These are phyloP conservation scores for Ammospiza maritima DNA, from an alignment of 2,797 vertebrate genomes.

Conservation along the genomic window DNA sequence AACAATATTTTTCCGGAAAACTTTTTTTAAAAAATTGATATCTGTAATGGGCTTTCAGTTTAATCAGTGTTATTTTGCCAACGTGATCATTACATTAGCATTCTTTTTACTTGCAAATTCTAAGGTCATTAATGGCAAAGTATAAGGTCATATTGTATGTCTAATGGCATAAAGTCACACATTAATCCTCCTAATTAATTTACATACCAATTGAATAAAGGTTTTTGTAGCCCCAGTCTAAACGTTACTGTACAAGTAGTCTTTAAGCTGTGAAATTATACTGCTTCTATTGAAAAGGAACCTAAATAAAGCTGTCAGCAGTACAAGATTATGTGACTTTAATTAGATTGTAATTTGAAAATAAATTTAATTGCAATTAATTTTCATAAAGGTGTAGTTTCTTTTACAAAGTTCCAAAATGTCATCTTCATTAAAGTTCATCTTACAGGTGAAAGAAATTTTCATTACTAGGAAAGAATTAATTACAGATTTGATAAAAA, in stretches of 20 bases:
- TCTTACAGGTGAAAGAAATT: background rate
- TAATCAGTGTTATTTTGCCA: background rate
- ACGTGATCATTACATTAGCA: background rate
- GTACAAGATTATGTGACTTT: constrained; percentile 26
- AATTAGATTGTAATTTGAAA: constrained; percentile 52
- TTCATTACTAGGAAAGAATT: background rate
- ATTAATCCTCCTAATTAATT: constrained; percentile 62
- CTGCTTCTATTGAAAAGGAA: constrained; percentile 11
- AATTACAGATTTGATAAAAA: background rate
- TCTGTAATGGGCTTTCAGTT: background rate
- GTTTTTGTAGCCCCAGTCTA: background rate
- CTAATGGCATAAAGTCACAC: background rate
- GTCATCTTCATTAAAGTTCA: background rate
- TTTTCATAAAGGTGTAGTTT: constrained; percentile 25
- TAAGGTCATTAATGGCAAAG: background rate
- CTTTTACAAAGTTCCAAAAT: constrained; percentile 4
- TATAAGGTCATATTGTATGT: background rate
- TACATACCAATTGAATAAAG: constrained; percentile 20
- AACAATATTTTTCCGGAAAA: background rate
- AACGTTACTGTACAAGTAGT: constrained; percentile 13
- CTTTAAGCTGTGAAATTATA: constrained; percentile 42
- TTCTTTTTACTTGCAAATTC: constrained; percentile 22
- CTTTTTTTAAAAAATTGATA: background rate
- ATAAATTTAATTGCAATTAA: constrained; percentile 26
- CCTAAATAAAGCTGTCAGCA: constrained; percentile 35